Conservation (phyloP, 1,140 invertebrate genomes). For the Scaptomyza hsui region DNA sequence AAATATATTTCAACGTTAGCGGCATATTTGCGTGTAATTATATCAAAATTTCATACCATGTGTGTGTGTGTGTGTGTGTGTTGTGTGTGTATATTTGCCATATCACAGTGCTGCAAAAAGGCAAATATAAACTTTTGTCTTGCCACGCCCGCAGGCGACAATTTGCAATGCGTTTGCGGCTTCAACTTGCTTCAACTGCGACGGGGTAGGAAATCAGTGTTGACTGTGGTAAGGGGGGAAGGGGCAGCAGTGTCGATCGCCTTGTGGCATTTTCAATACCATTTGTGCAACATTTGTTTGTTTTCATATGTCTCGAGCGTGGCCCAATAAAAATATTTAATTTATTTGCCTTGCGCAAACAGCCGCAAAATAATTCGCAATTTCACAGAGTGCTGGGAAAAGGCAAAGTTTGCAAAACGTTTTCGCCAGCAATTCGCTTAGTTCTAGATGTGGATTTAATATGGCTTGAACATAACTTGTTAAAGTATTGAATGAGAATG, state of each 20-base stretch:
- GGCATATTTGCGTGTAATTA: slow-evolving; percentile 78
- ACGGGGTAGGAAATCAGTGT: neutral
- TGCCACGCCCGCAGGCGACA: slow-evolving; percentile 51
- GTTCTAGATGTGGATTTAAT: too few species aligned
- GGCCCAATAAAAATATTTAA: slow-evolving; percentile 38
- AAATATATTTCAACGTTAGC: slow-evolving; percentile 61
- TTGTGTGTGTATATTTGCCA: slow-evolving; percentile 10
- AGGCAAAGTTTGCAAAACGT: neutral
- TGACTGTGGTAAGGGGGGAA: neutral
- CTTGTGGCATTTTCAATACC: slow-evolving; percentile 61
- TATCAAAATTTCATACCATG: slow-evolving; percentile 57
- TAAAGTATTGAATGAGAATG: too few species aligned
- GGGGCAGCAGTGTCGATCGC: slow-evolving; percentile 12
- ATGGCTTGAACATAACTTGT: too few species aligned
- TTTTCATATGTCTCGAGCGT: slow-evolving; percentile 32
- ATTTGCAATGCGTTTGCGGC: slow-evolving; percentile 56
- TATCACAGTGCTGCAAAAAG: slow-evolving; percentile 32
- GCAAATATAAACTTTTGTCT: slow-evolving; percentile 58
- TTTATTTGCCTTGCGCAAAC: slow-evolving; percentile 48
- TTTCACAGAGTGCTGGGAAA: neutral
- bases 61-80: neutral
- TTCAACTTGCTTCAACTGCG: too few species aligned
- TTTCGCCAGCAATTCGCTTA: neutral
- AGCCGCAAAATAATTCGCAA: neutral
- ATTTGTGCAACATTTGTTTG: slow-evolving; percentile 41